Evolutionary conservation across 2,888 invertebrate species (phyloP), one percentile per base, ranked within the genome.

Genomic region (Cybosia mesomella): DNA sequence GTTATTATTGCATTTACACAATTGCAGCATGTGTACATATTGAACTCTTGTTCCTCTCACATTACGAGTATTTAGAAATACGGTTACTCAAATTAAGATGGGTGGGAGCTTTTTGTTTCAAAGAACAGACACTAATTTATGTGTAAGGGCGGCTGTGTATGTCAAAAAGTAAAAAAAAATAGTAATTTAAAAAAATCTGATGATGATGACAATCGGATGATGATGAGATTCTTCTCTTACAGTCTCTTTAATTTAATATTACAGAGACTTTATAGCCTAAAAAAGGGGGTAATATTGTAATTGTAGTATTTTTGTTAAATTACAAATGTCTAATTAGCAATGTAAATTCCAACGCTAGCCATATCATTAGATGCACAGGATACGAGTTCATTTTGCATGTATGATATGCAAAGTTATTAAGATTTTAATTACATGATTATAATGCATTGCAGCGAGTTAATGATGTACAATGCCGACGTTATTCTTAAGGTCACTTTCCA

Each of bases 341-440:
- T 73, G 67, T 64, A 70, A 71, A 80, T 75, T 72, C 18, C 32
- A 54, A 66, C 64, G 21, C 66, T 58, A 68, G 61, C 71, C 49
- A 67, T 71, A 75, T 53, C 57, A 13, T 36, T 58, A 28, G 21
- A 18, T 63, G 59, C 55, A 43, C 67, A 77, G 73, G 70, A 75
- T 73, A 69, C 67, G 72, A 73, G 66, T 75, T 72, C 68, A 66
- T 64, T 73, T 73, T 71, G 66, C 64, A 74, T 71, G 67, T 57
- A 67, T 64, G 21, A 21, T 62, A 54, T 70, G 64, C 36, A 24
- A 57, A 54, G 67, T 71, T 72, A 77, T 73, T 68, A 67, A 75
- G 72, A 77, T 75, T 73, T 61, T 72, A 70, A 75, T 49, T 11
- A 61, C 28, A 28, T 49, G n/a, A 32, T 79, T 69, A 76, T 58